These are phyloP conservation scores for Stomorhina lunata DNA, from an alignment of 2,888 invertebrate genomes.

Conservation along the genomic window DNA sequence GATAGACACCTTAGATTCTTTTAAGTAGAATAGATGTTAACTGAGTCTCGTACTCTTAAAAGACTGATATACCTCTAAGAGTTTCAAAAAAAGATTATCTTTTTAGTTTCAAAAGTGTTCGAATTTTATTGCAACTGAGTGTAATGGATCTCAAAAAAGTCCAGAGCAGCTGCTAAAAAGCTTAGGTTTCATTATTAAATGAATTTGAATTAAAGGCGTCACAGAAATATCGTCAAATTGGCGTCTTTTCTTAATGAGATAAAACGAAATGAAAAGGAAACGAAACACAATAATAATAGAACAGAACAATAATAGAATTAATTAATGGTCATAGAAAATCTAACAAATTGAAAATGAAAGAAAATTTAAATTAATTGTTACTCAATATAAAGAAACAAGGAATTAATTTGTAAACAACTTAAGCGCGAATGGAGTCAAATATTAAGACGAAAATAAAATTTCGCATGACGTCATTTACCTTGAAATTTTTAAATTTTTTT, in stretches of 20 bases:
- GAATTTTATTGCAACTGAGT: slow-evolving; percentile 4
- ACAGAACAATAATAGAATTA: neutral
- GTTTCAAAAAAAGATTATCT: too few relatives aligned
- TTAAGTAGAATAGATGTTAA: too few relatives aligned
- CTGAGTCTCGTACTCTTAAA: too few relatives aligned
- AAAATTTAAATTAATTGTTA: slow-evolving; percentile 35
- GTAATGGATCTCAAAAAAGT: neutral
- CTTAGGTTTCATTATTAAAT: slow-evolving; percentile 42
- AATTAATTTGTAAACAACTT: slow-evolving; percentile 32
- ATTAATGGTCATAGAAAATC: neutral
- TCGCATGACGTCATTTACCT: slow-evolving; percentile 59
- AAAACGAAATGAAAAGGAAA: slow-evolving; percentile 35
- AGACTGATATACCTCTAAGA: too few relatives aligned
- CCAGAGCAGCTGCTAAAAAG: neutral
- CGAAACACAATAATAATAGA: neutral
- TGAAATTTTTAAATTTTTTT: slow-evolving; percentile 7
- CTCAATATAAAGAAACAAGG: slow-evolving; percentile 10
- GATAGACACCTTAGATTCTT: too few relatives aligned
- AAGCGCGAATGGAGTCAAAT: neutral
- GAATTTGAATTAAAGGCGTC: neutral
- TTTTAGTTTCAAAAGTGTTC: too few relatives aligned
- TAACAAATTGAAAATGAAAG: neutral
- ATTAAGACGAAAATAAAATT: neutral
- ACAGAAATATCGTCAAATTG: slow-evolving; percentile 41
- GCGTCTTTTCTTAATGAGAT: slow-evolving; percentile 49